A percentile compares a stretch with the other conserved stretches of the same genome.
These are phyloP conservation scores for Stenodema calcarata DNA, from an alignment of 2,888 invertebrate species.

Conservation along the genomic window DNA sequence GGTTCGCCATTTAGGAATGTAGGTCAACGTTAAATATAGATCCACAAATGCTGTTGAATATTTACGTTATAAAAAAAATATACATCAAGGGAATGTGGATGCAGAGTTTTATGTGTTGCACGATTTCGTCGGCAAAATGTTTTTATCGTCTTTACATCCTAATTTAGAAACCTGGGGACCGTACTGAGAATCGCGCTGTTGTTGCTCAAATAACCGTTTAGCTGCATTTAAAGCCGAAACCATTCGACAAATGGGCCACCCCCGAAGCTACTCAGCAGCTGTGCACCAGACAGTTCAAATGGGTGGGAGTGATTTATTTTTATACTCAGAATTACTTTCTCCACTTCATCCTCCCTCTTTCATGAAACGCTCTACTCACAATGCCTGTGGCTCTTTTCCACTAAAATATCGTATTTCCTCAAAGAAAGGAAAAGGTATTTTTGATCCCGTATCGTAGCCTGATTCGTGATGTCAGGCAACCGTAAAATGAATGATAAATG, in stretches of 20 bases:
- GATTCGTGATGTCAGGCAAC: no score
- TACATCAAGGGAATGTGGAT: no score
- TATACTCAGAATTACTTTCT: slow-evolving; percentile 41
- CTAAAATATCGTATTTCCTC: neutral
- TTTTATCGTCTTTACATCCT: neutral
- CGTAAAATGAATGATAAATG: no score
- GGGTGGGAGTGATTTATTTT: slow-evolving; percentile 45
- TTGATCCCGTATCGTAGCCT: no score
- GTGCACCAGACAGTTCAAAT: slow-evolving; percentile 45
- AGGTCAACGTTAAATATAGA: no score
- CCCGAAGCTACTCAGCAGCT: slow-evolving; percentile 36
- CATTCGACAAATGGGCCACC: neutral
- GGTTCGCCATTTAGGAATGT: no score
- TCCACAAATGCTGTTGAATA: no score
- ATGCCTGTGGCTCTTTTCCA: neutral
- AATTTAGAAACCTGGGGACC: neutral
- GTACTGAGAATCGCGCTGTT: neutral
- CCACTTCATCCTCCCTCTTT: neutral
- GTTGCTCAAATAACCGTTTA: slow-evolving; percentile 30
- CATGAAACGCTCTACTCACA: neutral
- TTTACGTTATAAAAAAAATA: no score
- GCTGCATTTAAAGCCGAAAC: slow-evolving; percentile 22
- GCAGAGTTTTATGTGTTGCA: no score
- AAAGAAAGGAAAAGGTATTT: neutral
- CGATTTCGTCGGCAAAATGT: no score